Conservation (phyloP, 2,888 invertebrate genomes). For the Galerucella calmariensis region DNA sequence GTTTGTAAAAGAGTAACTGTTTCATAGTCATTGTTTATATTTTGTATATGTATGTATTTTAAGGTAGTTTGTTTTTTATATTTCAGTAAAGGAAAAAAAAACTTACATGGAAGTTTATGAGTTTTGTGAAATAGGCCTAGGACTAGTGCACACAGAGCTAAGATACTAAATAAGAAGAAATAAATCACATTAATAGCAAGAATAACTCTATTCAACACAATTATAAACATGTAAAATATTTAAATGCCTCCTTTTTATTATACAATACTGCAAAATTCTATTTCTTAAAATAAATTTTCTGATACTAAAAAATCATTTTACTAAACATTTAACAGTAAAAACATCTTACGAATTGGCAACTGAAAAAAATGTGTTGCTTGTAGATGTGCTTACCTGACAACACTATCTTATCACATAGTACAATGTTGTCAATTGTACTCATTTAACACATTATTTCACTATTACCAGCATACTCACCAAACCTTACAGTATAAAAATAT, state of each 20-base stretch:
- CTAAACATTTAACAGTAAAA: constrained; percentile 22
- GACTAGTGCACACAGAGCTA: no score
- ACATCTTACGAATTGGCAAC: constrained; percentile 7
- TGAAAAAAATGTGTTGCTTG: neutral
- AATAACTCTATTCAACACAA: constrained; percentile 38
- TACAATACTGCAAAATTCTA: constrained; percentile 43
- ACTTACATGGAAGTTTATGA: no score
- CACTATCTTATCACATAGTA: no score
- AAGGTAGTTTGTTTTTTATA: neutral
- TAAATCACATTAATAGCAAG: constrained; percentile 25
- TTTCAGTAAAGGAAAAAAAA: neutral
- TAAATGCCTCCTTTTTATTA: constrained; percentile 41
- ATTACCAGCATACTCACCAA: neutral
- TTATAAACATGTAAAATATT: constrained; percentile 38
- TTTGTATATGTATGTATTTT: neutral
- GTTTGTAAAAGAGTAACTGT: constrained; percentile 58
- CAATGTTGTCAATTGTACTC: neutral
- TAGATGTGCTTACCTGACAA: no score
- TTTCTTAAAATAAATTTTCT: constrained; percentile 37
- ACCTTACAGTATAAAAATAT: neutral
- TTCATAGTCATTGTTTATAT: neutral
- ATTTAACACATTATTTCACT: neutral
- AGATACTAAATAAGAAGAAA: neutral
- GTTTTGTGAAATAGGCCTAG: no score
- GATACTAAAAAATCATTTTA: constrained; percentile 36